Percentiles rank a stretch among this genome's conserved stretches.
Evolutionary conservation across 2,888 invertebrate genomes (phyloP).

Genomic region (Coleophora deauratella): DNA sequence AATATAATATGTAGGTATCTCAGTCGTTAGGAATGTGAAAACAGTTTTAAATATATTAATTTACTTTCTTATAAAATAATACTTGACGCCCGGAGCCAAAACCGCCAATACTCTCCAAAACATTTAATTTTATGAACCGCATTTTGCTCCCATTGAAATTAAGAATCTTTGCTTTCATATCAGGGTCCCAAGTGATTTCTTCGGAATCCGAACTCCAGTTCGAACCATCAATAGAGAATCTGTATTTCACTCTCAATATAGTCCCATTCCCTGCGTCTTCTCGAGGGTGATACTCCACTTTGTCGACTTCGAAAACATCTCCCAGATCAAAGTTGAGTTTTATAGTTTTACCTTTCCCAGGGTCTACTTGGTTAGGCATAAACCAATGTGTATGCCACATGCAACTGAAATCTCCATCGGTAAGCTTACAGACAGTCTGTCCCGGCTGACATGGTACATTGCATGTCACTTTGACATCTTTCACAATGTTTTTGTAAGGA

Average conservation of each 20-base stretch:
- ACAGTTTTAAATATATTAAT: neutral
- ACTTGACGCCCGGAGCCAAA: constrained; percentile 12
- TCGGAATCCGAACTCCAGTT: constrained; percentile 12
- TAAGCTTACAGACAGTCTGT: constrained; percentile 33
- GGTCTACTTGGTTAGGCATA: constrained; percentile 23
- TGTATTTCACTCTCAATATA: constrained; percentile 13
- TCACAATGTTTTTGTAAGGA: constrained; percentile 32
- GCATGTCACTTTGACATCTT: constrained; percentile 32
- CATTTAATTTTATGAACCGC: constrained; percentile 6
- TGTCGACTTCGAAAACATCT: constrained; percentile 21
- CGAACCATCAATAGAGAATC: constrained; percentile 11
- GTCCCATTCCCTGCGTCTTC: constrained; percentile 17
- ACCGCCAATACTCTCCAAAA: constrained; percentile 6
- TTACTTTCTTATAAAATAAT: constrained; percentile 7
- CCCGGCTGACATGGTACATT: constrained; percentile 33
- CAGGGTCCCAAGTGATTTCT: constrained; percentile 9
- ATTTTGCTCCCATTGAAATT: constrained; percentile 5
- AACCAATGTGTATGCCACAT: constrained; percentile 44
- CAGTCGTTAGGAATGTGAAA: neutral
- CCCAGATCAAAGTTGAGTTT: constrained; percentile 36
- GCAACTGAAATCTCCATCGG: constrained; percentile 24
- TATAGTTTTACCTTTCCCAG: constrained; percentile 24
- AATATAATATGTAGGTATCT: constrained; percentile 13
- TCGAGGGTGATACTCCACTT: constrained; percentile 17
- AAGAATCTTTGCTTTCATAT: constrained; percentile 8